Conservation (phyloP, 1,140 invertebrate genomes). For the Tetramorium simillimum region DNA sequence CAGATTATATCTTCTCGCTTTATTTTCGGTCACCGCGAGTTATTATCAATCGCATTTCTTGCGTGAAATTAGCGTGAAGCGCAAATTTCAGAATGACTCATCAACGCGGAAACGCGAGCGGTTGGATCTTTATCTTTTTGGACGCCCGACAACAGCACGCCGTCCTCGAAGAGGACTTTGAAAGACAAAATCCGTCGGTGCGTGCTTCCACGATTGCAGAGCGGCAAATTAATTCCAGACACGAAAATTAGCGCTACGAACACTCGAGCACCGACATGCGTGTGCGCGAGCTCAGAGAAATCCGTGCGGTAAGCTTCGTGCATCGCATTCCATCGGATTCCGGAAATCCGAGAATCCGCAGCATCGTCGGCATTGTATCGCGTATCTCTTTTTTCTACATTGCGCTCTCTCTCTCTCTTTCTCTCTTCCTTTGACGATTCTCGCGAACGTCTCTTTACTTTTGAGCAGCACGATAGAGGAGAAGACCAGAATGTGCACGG, state of each 20-base stretch:
- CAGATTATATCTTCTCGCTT: not conserved
- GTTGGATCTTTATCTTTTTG: not conserved
- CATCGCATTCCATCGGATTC: constrained; percentile 14
- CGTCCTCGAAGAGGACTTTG: not conserved
- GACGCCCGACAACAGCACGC: not conserved
- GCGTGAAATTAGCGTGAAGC: not conserved
- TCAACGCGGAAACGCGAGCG: not conserved
- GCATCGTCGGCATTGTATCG: constrained; percentile 29
- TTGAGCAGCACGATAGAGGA: not conserved
- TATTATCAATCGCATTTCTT: not conserved
- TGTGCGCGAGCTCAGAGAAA: constrained; percentile 20
- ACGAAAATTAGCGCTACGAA: constrained; percentile 39
- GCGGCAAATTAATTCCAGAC: constrained; percentile 37
- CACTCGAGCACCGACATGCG: not conserved
- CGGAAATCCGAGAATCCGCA: constrained; percentile 42
- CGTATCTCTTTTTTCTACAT: not conserved
- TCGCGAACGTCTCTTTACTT: not conserved
- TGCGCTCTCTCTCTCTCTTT: no score
- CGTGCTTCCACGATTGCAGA: not conserved
- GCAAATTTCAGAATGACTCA: not conserved
- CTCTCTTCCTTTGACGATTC: not conserved
- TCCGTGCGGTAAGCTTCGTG: constrained; percentile 7
- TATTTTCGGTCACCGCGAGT: not conserved
- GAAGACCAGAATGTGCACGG: not conserved
- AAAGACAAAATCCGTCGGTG: not conserved